Evolutionary conservation across 2,888 invertebrate genomes (phyloP).

Genomic region (Thereva unica): DNA sequence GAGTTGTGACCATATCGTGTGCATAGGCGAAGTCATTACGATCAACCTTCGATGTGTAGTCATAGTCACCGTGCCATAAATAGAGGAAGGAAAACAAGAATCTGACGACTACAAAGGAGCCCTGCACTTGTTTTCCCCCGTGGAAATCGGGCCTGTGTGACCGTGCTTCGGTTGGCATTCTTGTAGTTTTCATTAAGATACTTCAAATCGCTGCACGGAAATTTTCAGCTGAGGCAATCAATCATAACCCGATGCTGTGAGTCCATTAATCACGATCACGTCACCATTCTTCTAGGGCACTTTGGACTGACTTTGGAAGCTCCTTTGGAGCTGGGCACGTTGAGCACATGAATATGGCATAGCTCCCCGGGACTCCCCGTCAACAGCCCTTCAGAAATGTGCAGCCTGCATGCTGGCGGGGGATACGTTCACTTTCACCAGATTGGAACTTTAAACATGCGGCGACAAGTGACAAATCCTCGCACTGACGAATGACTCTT

Average conservation of each 20-base stretch:
- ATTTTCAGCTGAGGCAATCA: constrained; percentile 32
- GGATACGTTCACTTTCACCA: constrained; percentile 22
- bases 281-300: constrained; percentile 32
- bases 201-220: constrained; percentile 23
- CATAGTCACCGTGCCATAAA: too few species aligned
- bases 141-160: background rate
- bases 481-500: constrained; percentile 22
- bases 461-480: constrained; percentile 30
- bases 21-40: constrained; percentile 5
- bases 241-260: constrained; percentile 33
- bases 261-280: constrained; percentile 39
- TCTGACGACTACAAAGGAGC: background rate
- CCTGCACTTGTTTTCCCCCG: constrained; percentile 19
- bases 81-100: too few species aligned
- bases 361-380: background rate
- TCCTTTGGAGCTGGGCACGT: constrained; percentile 1
- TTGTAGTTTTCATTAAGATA: constrained; percentile 16
- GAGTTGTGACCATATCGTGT: constrained; percentile 3
- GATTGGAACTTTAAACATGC: constrained; percentile 18
- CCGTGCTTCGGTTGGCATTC: background rate
- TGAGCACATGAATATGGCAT: too few species aligned
- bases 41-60: too few species aligned
- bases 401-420: background rate
- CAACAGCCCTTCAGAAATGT: constrained; percentile 12
- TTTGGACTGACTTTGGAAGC: constrained; percentile 32